Percentiles rank a stretch among this genome's conserved stretches.
Conservation (phyloP, 1,140 invertebrate genomes). For the Notospermus geniculatus region DNA sequence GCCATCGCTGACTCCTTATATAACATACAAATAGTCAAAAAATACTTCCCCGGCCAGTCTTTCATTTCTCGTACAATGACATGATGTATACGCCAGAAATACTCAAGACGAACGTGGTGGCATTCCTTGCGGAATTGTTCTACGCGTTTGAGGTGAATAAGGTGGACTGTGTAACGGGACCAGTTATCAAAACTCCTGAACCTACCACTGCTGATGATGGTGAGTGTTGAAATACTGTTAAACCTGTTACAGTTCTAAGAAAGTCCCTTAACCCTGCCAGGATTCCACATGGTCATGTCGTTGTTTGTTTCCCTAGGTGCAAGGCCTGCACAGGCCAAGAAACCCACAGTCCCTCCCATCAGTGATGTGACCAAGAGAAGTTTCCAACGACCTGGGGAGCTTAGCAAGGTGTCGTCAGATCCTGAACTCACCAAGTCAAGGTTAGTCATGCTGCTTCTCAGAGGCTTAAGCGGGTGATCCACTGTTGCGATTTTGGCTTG, state of each 20-base stretch:
- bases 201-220: constrained; percentile 7
- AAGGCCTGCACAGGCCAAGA: background rate
- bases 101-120: constrained; percentile 77
- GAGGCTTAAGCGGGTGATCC: no score
- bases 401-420: no score
- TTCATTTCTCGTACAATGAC: constrained; percentile 94
- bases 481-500: no score
- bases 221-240: no score
- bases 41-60: constrained; percentile 89
- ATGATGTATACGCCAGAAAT: constrained; percentile 87
- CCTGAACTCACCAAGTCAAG: no score
- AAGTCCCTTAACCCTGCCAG: no score
- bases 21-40: constrained; percentile 85
- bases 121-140: constrained; percentile 93
- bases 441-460: no score
- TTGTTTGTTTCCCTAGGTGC: background rate
- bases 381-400: constrained; percentile 27
- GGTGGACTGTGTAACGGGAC: background rate
- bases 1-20: constrained; percentile 85
- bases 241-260: no score
- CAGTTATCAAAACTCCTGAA: background rate
- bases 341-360: no score
- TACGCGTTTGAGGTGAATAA: constrained; percentile 76
- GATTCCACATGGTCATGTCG: no score
- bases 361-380: constrained; percentile 35